These are phyloP conservation scores for Drosophila infuscata DNA, from an alignment of 2,888 invertebrate genomes.

Conservation along the genomic window DNA sequence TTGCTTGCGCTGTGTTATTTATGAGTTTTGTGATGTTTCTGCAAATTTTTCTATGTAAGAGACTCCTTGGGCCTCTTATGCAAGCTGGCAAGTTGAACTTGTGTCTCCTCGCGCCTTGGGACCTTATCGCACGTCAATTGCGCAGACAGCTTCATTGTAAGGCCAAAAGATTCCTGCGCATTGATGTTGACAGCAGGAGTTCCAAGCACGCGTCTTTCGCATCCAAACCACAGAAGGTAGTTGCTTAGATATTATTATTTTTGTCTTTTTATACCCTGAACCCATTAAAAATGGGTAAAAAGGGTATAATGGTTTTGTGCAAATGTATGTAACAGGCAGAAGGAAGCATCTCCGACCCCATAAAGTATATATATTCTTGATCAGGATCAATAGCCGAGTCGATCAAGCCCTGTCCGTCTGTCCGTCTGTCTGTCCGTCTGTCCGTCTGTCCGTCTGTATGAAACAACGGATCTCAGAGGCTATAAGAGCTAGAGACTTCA, in stretches of 20 bases:
- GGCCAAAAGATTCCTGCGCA: slow-evolving; percentile 65
- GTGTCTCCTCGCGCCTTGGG: slow-evolving; percentile 20
- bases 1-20: slow-evolving; percentile 68
- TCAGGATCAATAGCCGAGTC: too few relatives aligned
- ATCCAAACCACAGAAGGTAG: slow-evolving; percentile 58
- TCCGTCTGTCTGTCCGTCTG: too few relatives aligned
- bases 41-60: slow-evolving; percentile 80
- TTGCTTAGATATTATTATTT: slow-evolving; percentile 32
- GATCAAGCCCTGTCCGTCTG: too few relatives aligned
- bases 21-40: slow-evolving; percentile 82
- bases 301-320: too few relatives aligned
- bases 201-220: slow-evolving; percentile 61
- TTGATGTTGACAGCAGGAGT: slow-evolving; percentile 81
- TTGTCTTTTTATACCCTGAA: slow-evolving; percentile 16
- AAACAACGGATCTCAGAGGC: too few relatives aligned
- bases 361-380: too few relatives aligned
- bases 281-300: too few relatives aligned
- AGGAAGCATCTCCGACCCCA: too few relatives aligned
- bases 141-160: slow-evolving; percentile 80
- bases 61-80: slow-evolving; percentile 34
- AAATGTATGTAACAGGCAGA: too few relatives aligned
- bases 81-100: slow-evolving; percentile 53
- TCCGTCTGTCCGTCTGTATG: too few relatives aligned
- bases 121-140: slow-evolving; percentile 75
- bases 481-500: too few relatives aligned